Base-by-base conservation (phyloP, 2,113 vertebrate species). In the Neolamprologus cancellatus region DNA sequence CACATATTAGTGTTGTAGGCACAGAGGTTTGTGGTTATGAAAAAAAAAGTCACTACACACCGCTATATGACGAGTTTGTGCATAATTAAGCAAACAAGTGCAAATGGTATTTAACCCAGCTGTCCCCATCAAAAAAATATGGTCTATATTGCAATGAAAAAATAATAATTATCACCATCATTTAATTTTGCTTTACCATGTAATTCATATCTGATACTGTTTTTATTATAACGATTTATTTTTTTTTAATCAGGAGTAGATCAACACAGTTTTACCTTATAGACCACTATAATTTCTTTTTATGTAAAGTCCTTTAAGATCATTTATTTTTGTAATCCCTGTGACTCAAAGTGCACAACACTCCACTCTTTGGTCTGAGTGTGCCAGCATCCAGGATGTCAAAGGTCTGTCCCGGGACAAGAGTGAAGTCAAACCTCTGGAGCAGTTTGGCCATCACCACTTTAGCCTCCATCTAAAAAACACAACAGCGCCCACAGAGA, bases 401-500 rank as follows among this genome's bases (percentile, higher is more conserved):
- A 36, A 97, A 97, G 55, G 93, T 96, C 95, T 99, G 97, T 48
- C 96, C 97, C 0, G 97, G 96, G 8, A 94, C 90, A 8, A 98
- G 94, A 20, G 2, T 6, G 14, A 98, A 97, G 53, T 98, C 96
- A 84, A 97, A 97, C 93, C 98, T 97, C 96, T 98, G 98, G 79
- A 99, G 87, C 83, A 99, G 90, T 92, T 99, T 99, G 76, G 97
- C 97, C 96, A 99, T 97, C 79, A 98, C 95, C 80, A 99, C 97
- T 95, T 99, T 99, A 0, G 96, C 97, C 89, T 98, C 98, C 96
- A 98, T 98, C 98, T 99, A 90, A 34, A 59, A 86, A 84, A 61
- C 50, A 52, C n/a, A 53, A 0, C n/a, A 20, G n/a, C 5, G 0
- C 5, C n/a, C 50, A 52, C 50, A 52, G 50, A 52, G 18, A 52